Evolutionary conservation across 2,888 invertebrate genomes (phyloP), one percentile per base, ranked within the genome.

Genomic region (Macaria notata): DNA sequence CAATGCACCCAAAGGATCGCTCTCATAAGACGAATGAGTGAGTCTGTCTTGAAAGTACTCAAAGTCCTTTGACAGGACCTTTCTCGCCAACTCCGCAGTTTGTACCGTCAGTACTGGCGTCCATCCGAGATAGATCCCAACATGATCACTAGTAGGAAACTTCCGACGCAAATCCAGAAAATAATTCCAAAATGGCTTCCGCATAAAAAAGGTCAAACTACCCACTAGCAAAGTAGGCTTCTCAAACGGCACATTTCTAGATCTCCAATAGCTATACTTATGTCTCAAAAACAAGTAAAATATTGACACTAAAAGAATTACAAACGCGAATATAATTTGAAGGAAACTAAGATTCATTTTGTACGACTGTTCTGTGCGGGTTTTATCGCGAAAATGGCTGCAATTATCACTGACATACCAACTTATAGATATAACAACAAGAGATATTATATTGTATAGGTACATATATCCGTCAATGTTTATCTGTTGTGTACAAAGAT

Each of bases 251-350:
- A 87, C 62, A 2, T 83, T 84, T 3, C 81, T 80, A 42, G 76
- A 68, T 49, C 76, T 78, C 87, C 87, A 87, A 61, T 85, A 87
- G 33, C 67, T 78, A 79, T 92, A 77, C 49, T 74, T 71, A 39
- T 60, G 64, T 6, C 71, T 70, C 7, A 73, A 65, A 54, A 72
- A 77, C 31, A 80, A 64, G 54, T 73, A 81, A 31, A 79, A 46
- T 50, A 75, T 31, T 4, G 72, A 48, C 8, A 76, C 52, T 66
- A 67, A 70, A 49, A 68, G 30, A 61, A 72, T 55, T 39, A 71
- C 6, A 9, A 76, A 56, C 30, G 65, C 61, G 30, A 75, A 36
- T 6, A 36, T 6, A 36, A 6, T 6, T 36, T 36, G 33, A 4
- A 7, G 5, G 1, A 36, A 36, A 36, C 7, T 36, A 6, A 36